Evolutionary conservation across 2,797 vertebrate species (phyloP), one percentile per base, ranked within the genome.

Genomic region (Acipenser transmontanus): DNA sequence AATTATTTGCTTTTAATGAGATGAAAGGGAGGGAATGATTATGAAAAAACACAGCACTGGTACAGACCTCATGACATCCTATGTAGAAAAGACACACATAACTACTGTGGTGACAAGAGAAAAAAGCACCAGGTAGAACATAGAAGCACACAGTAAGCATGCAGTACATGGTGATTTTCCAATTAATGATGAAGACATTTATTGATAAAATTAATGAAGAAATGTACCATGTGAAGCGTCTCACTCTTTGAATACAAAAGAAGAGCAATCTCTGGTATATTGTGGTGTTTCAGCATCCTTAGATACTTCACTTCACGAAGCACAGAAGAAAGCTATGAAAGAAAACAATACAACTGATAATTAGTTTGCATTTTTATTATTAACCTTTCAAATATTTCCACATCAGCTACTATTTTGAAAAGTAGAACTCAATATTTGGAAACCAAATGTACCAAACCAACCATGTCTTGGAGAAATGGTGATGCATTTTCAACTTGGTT

Each of bases 291-390:
- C 76, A 88, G 71, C 76, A 90, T 79, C 61, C 82, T 72, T 65
- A 90, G 80, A 78, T 90, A 92, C 74, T 90, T 89, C 65, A 88
- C 81, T 69, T 89, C 85, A 64, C 84, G 76, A 4, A 91, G 80
- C 73, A 93, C 62, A 7, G 84, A 85, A 50, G 82, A 89, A 80
- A 94, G 59, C 88, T 89, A 69, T 17, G 61, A 17, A 13, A 71
- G n/a, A 61, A 20, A 56, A 17, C 48, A 52, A 51, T 34, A 47
- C 34, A 52, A 20, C 6, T 61, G 7, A 60, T 4, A 57, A 50
- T 61, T 12, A 20, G 9, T 20, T 61, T 67, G 17, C 20, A 17
- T 14, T 59, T 49, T 66, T 17, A 61, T 61, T 6, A 50, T 50
- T 50, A 14, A 7, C 8, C 6, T 11, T 69, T 69, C 50, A 54